Base-by-base conservation (phyloP, 2,888 invertebrate genomes). In the Phragmatobia fuliginosa region DNA sequence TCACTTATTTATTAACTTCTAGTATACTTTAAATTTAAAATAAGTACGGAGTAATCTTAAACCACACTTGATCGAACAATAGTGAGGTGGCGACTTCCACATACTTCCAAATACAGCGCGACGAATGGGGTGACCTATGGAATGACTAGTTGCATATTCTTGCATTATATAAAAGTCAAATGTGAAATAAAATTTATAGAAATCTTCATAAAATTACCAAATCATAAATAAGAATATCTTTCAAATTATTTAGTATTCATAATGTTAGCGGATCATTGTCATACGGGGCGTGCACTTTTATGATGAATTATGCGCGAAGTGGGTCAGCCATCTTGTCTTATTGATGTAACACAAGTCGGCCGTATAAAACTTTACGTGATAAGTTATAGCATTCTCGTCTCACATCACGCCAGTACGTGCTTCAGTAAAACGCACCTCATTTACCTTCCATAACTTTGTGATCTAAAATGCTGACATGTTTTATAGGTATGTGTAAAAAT, bases 271-370 rank as follows among this genome's bases (percentile, higher is more conserved):
- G 73, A 62, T 76, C 70, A 75, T 64, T 76, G 72, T 36, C 71
- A 74, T 68, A 79, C 75, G 72, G 70, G 68, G 73, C 83, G 76
- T 85, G 86, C 86, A 88, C 87, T 86, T 85, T 87, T 82, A 83
- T 79, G 78, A 79, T 83, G 82, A 76, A 82, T 70, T 52, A 28
- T 62, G 74, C 65, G 33, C 70, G 66, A 91, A 88, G 78, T 90
- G 75, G 90, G 89, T 88, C 90, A 87, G 73, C 79, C 73, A 71
- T 72, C 70, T 33, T 74, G 71, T 76, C 73, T 79, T 89, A 87
- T 89, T 85, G 91, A 91, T 89, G 85, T 86, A 80, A 85, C 84
- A 75, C 82, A 75, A 73, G 65, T 68, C 71, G 64, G 36, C 56
- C 70, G 36, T 74, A 78, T 80, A 81, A 77, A 79, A 79, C 68